Evolutionary conservation across 1,140 invertebrate species (phyloP), one percentile per base, ranked within the genome.

Genomic region (Bombus picipes): DNA sequence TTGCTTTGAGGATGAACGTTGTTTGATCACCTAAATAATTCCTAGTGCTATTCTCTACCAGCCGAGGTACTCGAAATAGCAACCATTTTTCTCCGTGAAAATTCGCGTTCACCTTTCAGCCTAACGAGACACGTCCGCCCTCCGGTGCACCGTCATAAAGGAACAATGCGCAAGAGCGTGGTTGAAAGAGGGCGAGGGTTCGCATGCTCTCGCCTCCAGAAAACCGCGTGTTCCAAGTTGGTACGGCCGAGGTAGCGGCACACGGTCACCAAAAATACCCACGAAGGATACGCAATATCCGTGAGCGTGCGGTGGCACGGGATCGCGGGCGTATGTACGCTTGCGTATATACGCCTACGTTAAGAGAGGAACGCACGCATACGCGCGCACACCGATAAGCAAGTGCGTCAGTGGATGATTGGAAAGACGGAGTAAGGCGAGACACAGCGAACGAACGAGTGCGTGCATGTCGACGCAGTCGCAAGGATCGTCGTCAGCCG

Each of bases 221-320:
- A 66, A 79, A 47, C 37, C 39, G 77, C 62, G 41, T 37, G 41
- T 70, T 47, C 65, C 41, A 12, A 47, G 75, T 77, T 41, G 28
- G 18, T 65, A n/a, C 39, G 34, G 4, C 15, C 25, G 37, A 37
- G 37, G 59, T 62, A 34, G 41, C 53, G 57, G 34, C 47, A 6
- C 85, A 59, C 81, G 66, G 76, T 59, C 66, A 85, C 86, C 86
- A 92, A 90, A 88, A 91, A 91, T 89, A 89, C 87, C 74, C 78
- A 83, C 85, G 86, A 74, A 86, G 81, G 68, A 79, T 72, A 68
- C 53, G 85, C 74, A 83, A 83, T 77, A 83, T 80, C 72, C 72
- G 47, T 87, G 72, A 83, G 78, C 76, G 59, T 57, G 65, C 28
- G 72, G 59, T 18, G 72, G 80, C 76, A 90, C 87, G 87, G 76